Base-by-base conservation (phyloP, 2,113 vertebrate genomes). In the Thymallus thymallus region DNA sequence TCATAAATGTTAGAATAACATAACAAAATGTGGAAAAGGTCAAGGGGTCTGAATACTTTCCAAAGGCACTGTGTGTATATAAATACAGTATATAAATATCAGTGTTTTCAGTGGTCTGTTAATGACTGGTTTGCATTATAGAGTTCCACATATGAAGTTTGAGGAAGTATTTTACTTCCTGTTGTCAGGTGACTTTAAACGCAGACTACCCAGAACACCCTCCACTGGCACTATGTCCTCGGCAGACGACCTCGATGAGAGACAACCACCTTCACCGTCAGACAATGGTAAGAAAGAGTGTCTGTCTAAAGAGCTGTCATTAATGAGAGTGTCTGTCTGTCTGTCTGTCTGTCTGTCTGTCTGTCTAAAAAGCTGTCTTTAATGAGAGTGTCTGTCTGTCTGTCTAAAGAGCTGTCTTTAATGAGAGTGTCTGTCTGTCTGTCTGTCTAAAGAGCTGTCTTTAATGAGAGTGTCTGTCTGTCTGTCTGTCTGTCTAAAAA, bases 211-310 rank as follows among this genome's bases (percentile, higher is more conserved):
- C 41, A 93, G 97, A 83, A 99, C 98, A 66, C 97, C 98, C 7
- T 99, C 98, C 76, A 98, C 96, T 35, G 98, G 98, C 67, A 99
- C 97, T 14, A 98, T 99, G 97, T 99, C 97, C 62, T 99, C 98
- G 75, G 96, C 97, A 4, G 97, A 99, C 75, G 98, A 99, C 87
- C 91, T 99, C n/a, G 97, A 99, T 85, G 97, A 99, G 77, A 92
- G 97, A 82, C 97, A 98, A 70, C 95, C 93, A 13, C 95, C 94
- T 0, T 97, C 96, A 23, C 96, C 96, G 71, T 96, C 93, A 80
- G 96, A 98, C 84, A 95, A 96, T 74, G 97, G 98, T 98, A 92
- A 61, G 12, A 35, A 22, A 18, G 58, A 23, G 24, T 14, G 5
- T 30, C 6, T 26, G 1, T 18, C 32, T 51, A 23, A 4, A 13